Evolutionary conservation across 2,797 vertebrate species (phyloP).

Genomic region (Scolopax bukidnonensis): DNA sequence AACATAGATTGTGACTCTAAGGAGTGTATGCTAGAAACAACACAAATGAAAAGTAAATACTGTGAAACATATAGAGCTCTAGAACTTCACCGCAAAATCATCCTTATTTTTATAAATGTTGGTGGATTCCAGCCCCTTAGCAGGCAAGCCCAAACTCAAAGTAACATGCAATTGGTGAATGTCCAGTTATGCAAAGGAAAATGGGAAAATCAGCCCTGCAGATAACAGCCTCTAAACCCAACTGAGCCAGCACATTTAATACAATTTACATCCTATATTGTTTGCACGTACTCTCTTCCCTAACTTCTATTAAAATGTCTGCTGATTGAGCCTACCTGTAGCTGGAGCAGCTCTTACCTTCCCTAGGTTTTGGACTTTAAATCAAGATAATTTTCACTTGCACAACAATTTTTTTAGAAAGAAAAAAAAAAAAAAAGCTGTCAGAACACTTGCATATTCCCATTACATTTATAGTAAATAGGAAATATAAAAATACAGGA

Average conservation of each 20-base stretch:
- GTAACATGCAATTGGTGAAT: not conserved
- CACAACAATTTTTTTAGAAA: not conserved
- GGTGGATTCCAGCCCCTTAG: not conserved
- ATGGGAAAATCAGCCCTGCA: not conserved
- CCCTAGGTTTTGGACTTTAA: not conserved
- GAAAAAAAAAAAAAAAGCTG: not conserved
- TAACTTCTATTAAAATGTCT: not conserved
- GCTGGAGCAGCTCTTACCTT: not conserved
- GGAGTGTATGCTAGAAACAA: not conserved
- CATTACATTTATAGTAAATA: not conserved
- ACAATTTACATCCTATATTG: not conserved
- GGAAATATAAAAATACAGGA: not conserved
- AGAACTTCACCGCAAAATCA: not conserved
- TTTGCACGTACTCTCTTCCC: not conserved
- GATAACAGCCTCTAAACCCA: not conserved
- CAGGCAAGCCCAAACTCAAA: not conserved
- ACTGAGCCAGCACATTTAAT: not conserved
- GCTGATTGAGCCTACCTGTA: conserved; percentile 28
- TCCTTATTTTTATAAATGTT: not conserved
- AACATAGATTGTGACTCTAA: not conserved
- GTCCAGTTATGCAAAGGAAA: not conserved
- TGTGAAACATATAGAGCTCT: not conserved
- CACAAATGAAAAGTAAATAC: not conserved
- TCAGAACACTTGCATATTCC: not conserved
- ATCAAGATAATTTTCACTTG: not conserved